Evolutionary conservation across 2,113 vertebrate genomes (phyloP), one percentile per base, ranked within the genome.

Genomic region (Oryzias woworae): DNA sequence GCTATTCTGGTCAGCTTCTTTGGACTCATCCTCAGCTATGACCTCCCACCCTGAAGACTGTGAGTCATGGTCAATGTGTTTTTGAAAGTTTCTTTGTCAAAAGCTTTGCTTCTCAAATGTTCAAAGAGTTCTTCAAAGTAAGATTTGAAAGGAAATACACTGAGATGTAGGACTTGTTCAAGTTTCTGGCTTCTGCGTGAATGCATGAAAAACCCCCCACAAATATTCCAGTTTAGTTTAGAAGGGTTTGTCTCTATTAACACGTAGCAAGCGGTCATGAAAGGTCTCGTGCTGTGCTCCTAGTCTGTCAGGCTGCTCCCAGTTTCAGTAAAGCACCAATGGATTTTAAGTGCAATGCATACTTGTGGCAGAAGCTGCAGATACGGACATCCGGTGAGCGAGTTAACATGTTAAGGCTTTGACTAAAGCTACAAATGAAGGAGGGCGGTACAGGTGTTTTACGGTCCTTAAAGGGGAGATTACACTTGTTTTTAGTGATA

Each of bases 1-100:
- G 47, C 93, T 88, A 3, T 96, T 93, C 77, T 93, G 94, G 64
- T 98, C 94, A 5, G 83, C 87, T 85, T 97, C 94, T 78, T 96
- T 96, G 4, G 92, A 89, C 82, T 95, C 95, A 73, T 93, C 97
- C 83, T 98, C 97, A 50, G 86, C 90, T 64, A 95, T 94, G 14
- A 99, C 86, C 80, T 98, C 96, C 94, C 94, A 99, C 57, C 95
- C 97, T 99, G 75, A 78, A 20, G 28, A 23, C 49, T 63, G 16
- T 28, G 56, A 20, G 90, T 97, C 85, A 96, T 95, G 87, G 92
- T 75, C 85, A 87, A 55, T 6, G 58, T 3, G 4, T 8, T 44
- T 31, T 69, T 45, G 15, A 71, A 2, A 47, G 1, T 5, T n/a
- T 1, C 12, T 6, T 8, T 15, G 18, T 45, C 14, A 20, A 70